phyloP scores from a whole-genome alignment of 2,797 vertebrate genomes.

The Anabacerthia variegaticeps region DNA sequence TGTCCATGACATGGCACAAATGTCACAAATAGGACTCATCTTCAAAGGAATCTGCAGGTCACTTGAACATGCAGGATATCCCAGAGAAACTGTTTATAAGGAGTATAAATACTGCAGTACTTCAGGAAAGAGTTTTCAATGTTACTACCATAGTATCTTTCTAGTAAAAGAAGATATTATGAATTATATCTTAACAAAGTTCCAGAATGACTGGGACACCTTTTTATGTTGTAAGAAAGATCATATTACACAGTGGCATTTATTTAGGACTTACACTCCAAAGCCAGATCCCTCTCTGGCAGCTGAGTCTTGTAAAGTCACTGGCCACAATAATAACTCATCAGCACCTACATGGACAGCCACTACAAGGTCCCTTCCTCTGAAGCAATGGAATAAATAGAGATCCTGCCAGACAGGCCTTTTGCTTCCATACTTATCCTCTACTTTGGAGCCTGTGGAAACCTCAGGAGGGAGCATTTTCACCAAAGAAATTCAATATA shows the following conservation, averaged over 20 bases:
- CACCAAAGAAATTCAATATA: not conserved
- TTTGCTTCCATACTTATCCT: not conserved
- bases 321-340: not conserved
- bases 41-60: not conserved
- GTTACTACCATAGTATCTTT: not conserved
- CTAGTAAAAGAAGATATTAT: not conserved
- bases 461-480: not conserved
- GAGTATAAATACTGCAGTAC: not conserved
- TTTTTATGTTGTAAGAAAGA: not conserved
- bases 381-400: not conserved
- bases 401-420: not conserved
- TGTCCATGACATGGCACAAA: fast-evolving
- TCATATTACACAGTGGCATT: not conserved
- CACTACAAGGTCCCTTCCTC: not conserved
- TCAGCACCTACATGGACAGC: not conserved
- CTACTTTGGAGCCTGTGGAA: not conserved
- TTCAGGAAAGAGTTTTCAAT: not conserved
- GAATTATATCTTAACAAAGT: not conserved
- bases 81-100: not conserved
- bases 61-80: fast-evolving
- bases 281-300: not conserved
- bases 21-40: fast-evolving
- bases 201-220: not conserved
- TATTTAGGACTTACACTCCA: not conserved
- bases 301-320: not conserved